phyloP scores from a whole-genome alignment of 2,113 vertebrate species.

The Mormoops blainvillei region DNA sequence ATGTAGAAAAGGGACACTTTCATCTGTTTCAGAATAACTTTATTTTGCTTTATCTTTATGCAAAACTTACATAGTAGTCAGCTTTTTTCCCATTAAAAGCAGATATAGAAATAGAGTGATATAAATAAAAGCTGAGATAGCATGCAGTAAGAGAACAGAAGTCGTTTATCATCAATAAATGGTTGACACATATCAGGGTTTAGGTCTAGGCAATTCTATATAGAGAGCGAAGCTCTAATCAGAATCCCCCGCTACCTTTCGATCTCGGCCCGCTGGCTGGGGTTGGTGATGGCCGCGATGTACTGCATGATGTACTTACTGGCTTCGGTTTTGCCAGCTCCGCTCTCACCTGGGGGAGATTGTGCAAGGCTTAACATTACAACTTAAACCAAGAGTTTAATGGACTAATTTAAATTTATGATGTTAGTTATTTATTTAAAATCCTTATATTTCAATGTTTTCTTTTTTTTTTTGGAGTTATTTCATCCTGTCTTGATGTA shows the following conservation, averaged over 20 bases:
- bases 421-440: background rate
- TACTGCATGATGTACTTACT: conserved; percentile 99
- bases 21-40: background rate
- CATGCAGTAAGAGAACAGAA: background rate
- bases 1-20: background rate
- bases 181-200: background rate
- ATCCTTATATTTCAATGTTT: background rate
- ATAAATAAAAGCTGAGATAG: background rate
- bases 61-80: background rate
- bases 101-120: background rate
- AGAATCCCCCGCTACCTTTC: conserved; percentile 88
- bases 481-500: background rate
- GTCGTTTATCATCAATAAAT: background rate
- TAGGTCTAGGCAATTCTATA: background rate
- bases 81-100: background rate
- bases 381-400: background rate
- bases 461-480: background rate
- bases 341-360: conserved; percentile 90
- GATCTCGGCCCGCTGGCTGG: conserved; percentile 94
- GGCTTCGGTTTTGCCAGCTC: conserved; percentile 97
- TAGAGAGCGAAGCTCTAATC: accelerated
- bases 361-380: background rate
- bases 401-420: background rate
- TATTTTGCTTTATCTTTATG: background rate
- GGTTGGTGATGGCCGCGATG: conserved; percentile 98